phyloP scores from a whole-genome alignment of 2,888 invertebrate species.

The Anthoptus insignis region DNA sequence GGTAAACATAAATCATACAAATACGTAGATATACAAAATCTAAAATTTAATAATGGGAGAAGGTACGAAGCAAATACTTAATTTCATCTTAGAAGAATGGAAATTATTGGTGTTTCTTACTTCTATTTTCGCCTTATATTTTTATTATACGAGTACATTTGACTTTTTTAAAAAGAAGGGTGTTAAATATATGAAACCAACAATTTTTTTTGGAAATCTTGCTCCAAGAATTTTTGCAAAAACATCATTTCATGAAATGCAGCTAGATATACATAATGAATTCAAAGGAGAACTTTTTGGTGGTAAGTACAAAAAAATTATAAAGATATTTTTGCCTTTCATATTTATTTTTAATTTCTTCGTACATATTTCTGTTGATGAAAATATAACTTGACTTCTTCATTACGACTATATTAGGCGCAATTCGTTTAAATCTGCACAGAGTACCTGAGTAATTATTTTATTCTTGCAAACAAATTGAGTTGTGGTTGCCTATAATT shows the following conservation, averaged over 20 bases:
- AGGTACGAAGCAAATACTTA: conserved; percentile 47
- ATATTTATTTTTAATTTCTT: too few species aligned
- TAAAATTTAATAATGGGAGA: conserved; percentile 5
- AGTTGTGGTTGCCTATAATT: too few species aligned
- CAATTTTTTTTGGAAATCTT: conserved; percentile 80
- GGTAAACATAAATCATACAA: too few species aligned
- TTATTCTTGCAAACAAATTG: too few species aligned
- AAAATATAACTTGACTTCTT: too few species aligned
- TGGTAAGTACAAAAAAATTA: conserved; percentile 74
- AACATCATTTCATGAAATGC: conserved; percentile 79
- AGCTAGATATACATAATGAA: conserved; percentile 73
- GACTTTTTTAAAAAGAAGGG: conserved; percentile 79
- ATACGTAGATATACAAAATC: too few species aligned
- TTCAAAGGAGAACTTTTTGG: conserved; percentile 80
- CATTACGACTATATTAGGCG: too few species aligned
- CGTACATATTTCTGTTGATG: too few species aligned
- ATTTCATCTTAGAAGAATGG: conserved; percentile 70
- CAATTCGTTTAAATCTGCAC: too few species aligned
- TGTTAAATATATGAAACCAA: conserved; percentile 75
- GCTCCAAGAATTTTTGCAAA: conserved; percentile 71
- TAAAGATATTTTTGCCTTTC: too few species aligned
- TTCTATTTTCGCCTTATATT: conserved; percentile 66
- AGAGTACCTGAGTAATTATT: too few species aligned
- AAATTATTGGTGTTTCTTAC: conserved; percentile 66
- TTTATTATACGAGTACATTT: conserved; percentile 77